These are phyloP conservation scores for Hyalella azteca DNA, from an alignment of 2,888 invertebrate genomes.

Conservation along the genomic window DNA sequence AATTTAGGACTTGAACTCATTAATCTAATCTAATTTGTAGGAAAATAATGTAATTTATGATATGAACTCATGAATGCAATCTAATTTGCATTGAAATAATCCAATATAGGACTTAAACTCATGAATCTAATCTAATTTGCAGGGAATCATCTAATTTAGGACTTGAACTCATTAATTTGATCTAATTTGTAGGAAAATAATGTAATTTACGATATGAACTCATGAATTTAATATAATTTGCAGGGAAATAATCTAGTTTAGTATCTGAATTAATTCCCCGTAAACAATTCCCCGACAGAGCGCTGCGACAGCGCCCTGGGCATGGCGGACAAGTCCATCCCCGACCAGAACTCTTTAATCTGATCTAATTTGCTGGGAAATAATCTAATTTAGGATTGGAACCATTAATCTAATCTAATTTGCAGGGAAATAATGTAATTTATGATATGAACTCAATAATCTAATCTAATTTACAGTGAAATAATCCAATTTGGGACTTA, in stretches of 20 bases:
- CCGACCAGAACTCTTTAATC: conserved; percentile 81
- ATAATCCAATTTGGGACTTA: conserved; percentile 65
- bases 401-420: background rate
- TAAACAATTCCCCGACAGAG: conserved; percentile 40
- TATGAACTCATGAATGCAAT: too few relatives aligned
- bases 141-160: too few relatives aligned
- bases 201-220: background rate
- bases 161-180: background rate
- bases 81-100: too few relatives aligned
- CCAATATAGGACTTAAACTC: too few relatives aligned
- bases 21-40: too few relatives aligned
- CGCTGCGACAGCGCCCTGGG: conserved; percentile 49
- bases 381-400: too few relatives aligned
- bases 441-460: background rate
- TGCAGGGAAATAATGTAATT: background rate
- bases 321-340: conserved; percentile 64
- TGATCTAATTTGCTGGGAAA: too few relatives aligned
- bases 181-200: background rate
- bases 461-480: background rate
- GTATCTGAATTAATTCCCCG: background rate
- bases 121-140: too few relatives aligned
- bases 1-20: too few relatives aligned
- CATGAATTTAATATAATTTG: background rate
- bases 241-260: background rate
- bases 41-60: too few relatives aligned